Evolutionary conservation across 2,113 vertebrate species (phyloP).

Genomic region (Anarrhichthys ocellatus): DNA sequence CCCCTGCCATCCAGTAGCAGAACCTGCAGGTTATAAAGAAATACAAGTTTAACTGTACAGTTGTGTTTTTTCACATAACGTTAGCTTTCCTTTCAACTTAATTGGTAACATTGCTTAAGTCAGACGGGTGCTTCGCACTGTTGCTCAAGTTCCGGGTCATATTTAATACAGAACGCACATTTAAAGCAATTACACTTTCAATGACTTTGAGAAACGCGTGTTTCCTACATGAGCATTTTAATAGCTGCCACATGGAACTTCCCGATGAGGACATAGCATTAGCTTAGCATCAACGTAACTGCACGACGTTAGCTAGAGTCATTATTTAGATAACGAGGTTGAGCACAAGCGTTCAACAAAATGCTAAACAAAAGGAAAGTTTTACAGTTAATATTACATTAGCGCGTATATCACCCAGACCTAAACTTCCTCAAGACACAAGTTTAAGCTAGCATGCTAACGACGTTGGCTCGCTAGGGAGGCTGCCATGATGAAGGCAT

Average conservation of each 20-base stretch:
- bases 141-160: background rate
- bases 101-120: background rate
- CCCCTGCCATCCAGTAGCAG: slow-evolving; percentile 93
- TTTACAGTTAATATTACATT: background rate
- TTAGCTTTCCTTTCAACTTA: too few relatives aligned
- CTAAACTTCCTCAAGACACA: too few relatives aligned
- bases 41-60: background rate
- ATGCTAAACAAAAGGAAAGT: background rate
- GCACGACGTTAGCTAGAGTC: background rate
- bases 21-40: slow-evolving; percentile 78
- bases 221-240: background rate
- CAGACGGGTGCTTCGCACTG: too few relatives aligned
- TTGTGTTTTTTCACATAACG: too few relatives aligned
- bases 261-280: background rate
- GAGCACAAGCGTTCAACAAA: background rate
- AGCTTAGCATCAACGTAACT: background rate
- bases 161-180: background rate
- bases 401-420: too few relatives aligned
- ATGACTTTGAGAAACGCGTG: too few relatives aligned
- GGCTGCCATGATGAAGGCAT: too few relatives aligned
- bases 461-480: too few relatives aligned
- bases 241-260: background rate
- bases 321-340: background rate
- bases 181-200: too few relatives aligned
- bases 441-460: too few relatives aligned